Evolutionary conservation across 1,140 invertebrate genomes (phyloP).

Genomic region (Aphaenogaster rudis): DNA sequence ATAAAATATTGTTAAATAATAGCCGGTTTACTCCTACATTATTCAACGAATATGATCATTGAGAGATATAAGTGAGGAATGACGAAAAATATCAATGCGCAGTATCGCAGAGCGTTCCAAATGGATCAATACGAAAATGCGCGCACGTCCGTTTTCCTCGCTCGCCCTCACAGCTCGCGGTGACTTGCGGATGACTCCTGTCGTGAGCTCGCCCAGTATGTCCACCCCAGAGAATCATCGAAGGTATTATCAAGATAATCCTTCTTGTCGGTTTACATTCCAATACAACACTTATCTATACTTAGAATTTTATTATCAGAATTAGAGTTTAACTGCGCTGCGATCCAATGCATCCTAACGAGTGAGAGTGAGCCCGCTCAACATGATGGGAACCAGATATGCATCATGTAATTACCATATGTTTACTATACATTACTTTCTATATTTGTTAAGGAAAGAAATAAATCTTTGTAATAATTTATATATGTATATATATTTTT

Average conservation of each 20-base stretch:
- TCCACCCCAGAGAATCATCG: neutral
- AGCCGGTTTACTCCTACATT: neutral
- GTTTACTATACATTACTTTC: neutral
- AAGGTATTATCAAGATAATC: slow-evolving; percentile 4
- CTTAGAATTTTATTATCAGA: neutral
- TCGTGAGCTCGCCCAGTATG: neutral
- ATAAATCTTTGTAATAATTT: slow-evolving; percentile 2
- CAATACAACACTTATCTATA: neutral
- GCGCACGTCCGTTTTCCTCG: slow-evolving; percentile 37
- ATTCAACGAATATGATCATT: neutral
- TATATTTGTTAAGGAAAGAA: neutral
- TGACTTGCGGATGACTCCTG: neutral
- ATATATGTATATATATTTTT: neutral
- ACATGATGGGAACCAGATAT: slow-evolving; percentile 86
- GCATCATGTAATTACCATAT: slow-evolving; percentile 85
- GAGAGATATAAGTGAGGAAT: neutral
- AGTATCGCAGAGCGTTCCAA: neutral
- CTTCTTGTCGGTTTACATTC: neutral
- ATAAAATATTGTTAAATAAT: slow-evolving; percentile 7
- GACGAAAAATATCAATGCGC: slow-evolving; percentile 27
- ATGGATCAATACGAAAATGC: slow-evolving; percentile 50
- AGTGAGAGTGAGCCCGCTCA: neutral
- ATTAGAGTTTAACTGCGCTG: neutral
- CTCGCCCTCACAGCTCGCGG: neutral
- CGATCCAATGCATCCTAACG: neutral